Percentiles rank a stretch among this genome's conserved stretches.
Conservation (phyloP, 2,113 vertebrate genomes). For the Cromileptes altivelis region DNA sequence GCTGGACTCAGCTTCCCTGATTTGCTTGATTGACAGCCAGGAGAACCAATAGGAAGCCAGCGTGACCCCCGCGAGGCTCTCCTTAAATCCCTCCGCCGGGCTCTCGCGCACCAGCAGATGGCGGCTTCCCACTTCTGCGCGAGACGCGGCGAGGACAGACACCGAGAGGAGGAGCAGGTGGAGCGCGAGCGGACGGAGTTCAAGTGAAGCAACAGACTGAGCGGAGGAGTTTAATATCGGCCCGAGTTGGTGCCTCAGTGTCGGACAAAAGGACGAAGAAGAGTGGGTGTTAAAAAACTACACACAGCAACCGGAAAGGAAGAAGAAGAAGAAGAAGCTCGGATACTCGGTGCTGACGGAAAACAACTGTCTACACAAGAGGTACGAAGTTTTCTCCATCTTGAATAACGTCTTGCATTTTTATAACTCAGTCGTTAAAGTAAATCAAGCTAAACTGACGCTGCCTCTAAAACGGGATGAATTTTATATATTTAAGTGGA, state of each 20-base stretch:
- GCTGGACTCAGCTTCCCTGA: conserved; percentile 40
- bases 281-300: background rate
- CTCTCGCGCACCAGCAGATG: conserved; percentile 88
- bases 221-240: conserved; percentile 45
- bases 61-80: conserved; percentile 83
- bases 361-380: conserved; percentile 22
- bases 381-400: conserved; percentile 57
- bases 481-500: background rate
- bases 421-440: background rate
- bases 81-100: conserved; percentile 90
- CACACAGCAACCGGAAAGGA: background rate
- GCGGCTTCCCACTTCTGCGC: conserved; percentile 82
- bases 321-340: background rate
- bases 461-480: background rate
- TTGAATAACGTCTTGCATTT: background rate
- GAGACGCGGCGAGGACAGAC: conserved; percentile 40
- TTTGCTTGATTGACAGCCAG: conserved; percentile 88
- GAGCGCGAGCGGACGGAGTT: conserved; percentile 48
- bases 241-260: background rate
- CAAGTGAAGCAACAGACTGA: conserved; percentile 34
- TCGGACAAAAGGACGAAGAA: background rate
- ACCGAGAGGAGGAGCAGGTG: conserved; percentile 27
- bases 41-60: conserved; percentile 88
- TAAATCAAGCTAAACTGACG: background rate
- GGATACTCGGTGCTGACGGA: background rate